phyloP scores from a whole-genome alignment of 35 echinoderm and acorn worm species.

The Nesometra sesokonis region DNA sequence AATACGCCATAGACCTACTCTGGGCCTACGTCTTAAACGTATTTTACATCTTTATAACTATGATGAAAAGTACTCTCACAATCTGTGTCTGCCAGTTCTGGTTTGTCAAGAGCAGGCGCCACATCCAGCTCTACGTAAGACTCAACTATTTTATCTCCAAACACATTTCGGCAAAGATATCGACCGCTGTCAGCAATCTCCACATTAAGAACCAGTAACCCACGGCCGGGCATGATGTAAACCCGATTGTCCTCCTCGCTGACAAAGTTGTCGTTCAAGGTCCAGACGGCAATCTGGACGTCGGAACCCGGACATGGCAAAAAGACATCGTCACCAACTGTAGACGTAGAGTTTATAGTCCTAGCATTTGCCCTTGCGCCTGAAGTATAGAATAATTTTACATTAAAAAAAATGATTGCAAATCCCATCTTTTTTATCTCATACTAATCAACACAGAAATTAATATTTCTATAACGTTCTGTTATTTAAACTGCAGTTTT shows the following conservation, averaged over 20 bases:
- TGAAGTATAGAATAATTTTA: too few species aligned
- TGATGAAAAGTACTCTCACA: not conserved
- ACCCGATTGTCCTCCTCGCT: not conserved
- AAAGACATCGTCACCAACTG: not conserved
- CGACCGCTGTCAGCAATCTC: constrained; percentile 3
- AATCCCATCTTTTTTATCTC: too few species aligned
- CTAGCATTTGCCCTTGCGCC: not conserved
- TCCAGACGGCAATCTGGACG: not conserved
- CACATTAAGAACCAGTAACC: not conserved
- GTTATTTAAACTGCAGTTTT: too few species aligned
- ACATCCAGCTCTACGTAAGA: not conserved
- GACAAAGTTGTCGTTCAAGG: not conserved
- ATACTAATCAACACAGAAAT: too few species aligned
- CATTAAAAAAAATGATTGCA: too few species aligned
- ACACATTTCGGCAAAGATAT: not conserved
- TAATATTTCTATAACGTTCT: too few species aligned
- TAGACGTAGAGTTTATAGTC: not conserved
- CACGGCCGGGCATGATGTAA: not conserved
- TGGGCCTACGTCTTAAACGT: too few species aligned
- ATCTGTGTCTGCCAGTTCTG: not conserved
- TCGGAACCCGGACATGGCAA: not conserved
- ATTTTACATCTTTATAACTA: too few species aligned
- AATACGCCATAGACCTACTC: too few species aligned
- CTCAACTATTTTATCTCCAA: not conserved
- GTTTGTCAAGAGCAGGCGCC: not conserved